Evolutionary conservation across 1,140 invertebrate species (phyloP).

Genomic region (Drosophila bocqueti): DNA sequence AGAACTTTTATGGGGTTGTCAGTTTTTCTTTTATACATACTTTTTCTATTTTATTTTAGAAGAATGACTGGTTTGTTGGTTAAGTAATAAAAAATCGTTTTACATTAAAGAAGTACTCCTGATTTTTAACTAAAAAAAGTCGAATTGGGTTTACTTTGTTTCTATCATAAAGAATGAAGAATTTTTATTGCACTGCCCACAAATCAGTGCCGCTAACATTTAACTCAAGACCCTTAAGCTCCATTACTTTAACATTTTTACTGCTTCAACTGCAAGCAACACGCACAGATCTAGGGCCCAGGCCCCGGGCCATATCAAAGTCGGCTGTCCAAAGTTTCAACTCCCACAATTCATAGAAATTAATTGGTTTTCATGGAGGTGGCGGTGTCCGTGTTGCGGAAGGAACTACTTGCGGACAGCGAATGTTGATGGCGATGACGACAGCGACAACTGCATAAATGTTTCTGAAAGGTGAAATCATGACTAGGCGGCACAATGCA

Average conservation of each 20-base stretch:
- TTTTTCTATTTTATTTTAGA: no score
- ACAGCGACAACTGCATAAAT: conserved; percentile 53
- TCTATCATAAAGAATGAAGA: neutral
- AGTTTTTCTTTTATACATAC: conserved; percentile 19
- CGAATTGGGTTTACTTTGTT: no score
- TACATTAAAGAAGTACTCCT: neutral
- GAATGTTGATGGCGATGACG: conserved; percentile 60
- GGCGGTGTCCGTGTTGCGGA: conserved; percentile 57
- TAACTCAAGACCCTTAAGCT: neutral
- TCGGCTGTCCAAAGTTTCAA: conserved; percentile 66
- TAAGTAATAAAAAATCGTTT: neutral
- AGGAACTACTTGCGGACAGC: conserved; percentile 77
- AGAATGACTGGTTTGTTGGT: neutral
- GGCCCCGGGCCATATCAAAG: conserved; percentile 65
- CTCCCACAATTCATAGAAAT: conserved; percentile 79
- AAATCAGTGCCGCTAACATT: neutral
- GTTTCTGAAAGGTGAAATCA: conserved; percentile 50
- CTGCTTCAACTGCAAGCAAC: conserved; percentile 39
- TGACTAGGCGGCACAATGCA: conserved; percentile 54
- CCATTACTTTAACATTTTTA: conserved; percentile 1
- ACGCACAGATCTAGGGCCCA: conserved; percentile 46
- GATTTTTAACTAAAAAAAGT: neutral
- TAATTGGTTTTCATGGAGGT: conserved; percentile 73
- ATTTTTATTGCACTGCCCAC: neutral
- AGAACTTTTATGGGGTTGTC: conserved; percentile 60